Evolutionary conservation across 2,113 vertebrate genomes (phyloP).

Genomic region (Thoracochromis brauschi): DNA sequence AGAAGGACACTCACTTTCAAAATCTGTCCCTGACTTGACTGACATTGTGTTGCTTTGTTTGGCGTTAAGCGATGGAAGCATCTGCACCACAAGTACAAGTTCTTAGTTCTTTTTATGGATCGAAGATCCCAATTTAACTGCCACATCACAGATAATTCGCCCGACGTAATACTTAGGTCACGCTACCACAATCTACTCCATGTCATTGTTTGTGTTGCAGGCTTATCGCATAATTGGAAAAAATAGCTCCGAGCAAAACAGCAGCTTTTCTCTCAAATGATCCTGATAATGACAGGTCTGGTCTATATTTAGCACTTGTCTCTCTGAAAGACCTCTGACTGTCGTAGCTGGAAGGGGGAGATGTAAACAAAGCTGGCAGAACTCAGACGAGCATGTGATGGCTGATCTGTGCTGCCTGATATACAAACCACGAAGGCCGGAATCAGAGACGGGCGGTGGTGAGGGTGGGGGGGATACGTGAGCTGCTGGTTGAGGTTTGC

Average conservation of each 20-base stretch:
- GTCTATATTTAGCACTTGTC: constrained; percentile 34
- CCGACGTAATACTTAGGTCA: neutral
- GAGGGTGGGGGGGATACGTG: neutral
- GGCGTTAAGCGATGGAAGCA: neutral
- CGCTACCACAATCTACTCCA: neutral
- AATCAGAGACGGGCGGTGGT: neutral
- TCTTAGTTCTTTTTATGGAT: neutral
- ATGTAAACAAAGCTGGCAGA: constrained; percentile 54
- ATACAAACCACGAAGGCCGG: neutral
- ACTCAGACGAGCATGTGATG: constrained; percentile 27
- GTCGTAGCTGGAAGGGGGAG: constrained; percentile 1
- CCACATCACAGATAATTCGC: neutral
- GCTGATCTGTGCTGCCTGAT: neutral
- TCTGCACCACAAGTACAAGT: neutral
- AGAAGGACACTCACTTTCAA: neutral
- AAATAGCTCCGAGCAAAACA: constrained; percentile 5
- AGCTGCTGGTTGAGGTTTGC: constrained; percentile 1
- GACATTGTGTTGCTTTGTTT: neutral
- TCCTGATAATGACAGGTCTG: constrained; percentile 47
- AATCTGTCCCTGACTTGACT: neutral
- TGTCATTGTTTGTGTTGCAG: constrained; percentile 9
- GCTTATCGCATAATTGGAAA: constrained; percentile 21
- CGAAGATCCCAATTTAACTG: neutral
- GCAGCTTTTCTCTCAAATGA: constrained; percentile 40
- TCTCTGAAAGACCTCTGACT: constrained; percentile 16